Evolutionary conservation across 2,888 invertebrate genomes (phyloP).

Genomic region (Aleiodes alternator): DNA sequence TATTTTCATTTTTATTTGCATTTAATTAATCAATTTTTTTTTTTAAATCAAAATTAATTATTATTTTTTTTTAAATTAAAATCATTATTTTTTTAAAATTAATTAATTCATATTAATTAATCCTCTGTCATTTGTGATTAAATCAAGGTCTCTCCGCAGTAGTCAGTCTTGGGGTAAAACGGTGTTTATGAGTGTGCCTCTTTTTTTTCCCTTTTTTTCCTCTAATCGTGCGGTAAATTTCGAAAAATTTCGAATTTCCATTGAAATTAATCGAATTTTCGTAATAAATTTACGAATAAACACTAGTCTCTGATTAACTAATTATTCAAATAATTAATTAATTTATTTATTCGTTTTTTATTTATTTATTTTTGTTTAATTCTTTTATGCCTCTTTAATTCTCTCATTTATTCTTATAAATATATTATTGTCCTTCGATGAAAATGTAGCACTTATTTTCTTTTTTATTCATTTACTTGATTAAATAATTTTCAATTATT

Average conservation of each 20-base stretch:
- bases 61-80: no score
- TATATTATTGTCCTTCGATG: constrained; percentile 75
- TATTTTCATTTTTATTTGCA: constrained; percentile 51
- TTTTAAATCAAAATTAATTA: constrained; percentile 1
- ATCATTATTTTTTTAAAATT: background rate
- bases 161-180: constrained; percentile 58
- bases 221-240: no score
- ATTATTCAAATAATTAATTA: constrained; percentile 22
- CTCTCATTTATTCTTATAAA: constrained; percentile 68
- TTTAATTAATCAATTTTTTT: constrained; percentile 48
- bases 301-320: constrained; percentile 26
- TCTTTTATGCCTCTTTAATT: constrained; percentile 33
- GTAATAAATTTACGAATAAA: no score
- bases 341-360: background rate
- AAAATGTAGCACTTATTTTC: constrained; percentile 71
- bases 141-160: constrained; percentile 53
- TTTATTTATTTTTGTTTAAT: no score
- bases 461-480: constrained; percentile 31
- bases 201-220: background rate
- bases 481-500: constrained; percentile 7
- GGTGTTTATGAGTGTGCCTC: constrained; percentile 16
- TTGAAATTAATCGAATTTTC: no score
- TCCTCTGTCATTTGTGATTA: constrained; percentile 38
- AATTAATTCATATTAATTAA: constrained; percentile 51
- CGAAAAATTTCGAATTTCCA: no score